Base-by-base conservation (phyloP, 2,888 invertebrate genomes). In the Caenorhabditis virilis region DNA sequence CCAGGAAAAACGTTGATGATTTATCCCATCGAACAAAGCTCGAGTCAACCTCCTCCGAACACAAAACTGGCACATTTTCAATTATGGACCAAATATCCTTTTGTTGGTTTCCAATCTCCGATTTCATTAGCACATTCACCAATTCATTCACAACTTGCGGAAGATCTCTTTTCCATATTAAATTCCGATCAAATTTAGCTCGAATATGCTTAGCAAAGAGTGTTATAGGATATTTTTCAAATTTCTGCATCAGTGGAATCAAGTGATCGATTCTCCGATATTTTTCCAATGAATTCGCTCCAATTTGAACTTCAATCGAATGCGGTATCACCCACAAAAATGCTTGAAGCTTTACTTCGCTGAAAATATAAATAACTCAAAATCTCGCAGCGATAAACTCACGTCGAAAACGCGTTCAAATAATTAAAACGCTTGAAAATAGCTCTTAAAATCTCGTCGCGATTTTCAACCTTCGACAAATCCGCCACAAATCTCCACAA, bases 401-500 rank as follows among this genome's bases (percentile, higher is more conserved):
- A 3, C 16, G 36, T 3, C 13, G n/a, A 18, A 9, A n/a, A 18
- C 18, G 16, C 9, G 16, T 7, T 18, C 20, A 20, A 18, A 38
- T 38, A 7, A 16, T 3, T 20, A n/a, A 38, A 38, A 38, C 20
- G 20, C n/a, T 38, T 38, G 13, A n/a, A 16, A 15, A 36, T 36
- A 0, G 33, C 27, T 58, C 63, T 58, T 18, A 58, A 13, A 1
- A 18, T 16, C 5, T 53, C 46, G n/a, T 38, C 36, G 26, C 47
- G 42, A 9, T 48, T 35, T 13, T 13, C 38, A 16, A 50, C 43
- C 4, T 46, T 53, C 2, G 51, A 52, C 30, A 60, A 22, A 35
- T 59, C 61, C 0, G 49, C 48, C 3, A 59, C 35, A 13, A 65
- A 62, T 41, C 57, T 59, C 49, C 59, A 63, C 11, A 62, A 18